Evolutionary conservation across 2,888 invertebrate species (phyloP).

Genomic region (Rhamnusium bicolor): DNA sequence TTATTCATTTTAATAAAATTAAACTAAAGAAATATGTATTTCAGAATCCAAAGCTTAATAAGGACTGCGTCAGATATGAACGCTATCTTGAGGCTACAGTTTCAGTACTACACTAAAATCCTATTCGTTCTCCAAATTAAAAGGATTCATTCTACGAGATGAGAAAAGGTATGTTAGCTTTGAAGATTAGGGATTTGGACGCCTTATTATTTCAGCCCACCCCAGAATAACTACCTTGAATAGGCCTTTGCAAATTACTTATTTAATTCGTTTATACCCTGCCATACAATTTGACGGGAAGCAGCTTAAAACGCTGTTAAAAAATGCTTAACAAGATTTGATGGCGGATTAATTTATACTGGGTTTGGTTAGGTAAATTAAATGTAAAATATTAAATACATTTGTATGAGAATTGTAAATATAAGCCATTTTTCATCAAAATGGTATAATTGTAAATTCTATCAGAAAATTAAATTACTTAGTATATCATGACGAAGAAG

Average conservation of each 20-base stretch:
- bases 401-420: too few species aligned
- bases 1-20: too few species aligned
- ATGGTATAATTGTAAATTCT: too few species aligned
- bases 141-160: slow-evolving; percentile 26
- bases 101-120: slow-evolving; percentile 14
- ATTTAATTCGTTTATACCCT: slow-evolving; percentile 32
- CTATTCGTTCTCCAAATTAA: slow-evolving; percentile 19
- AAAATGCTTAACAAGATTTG: slow-evolving; percentile 27
- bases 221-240: slow-evolving; percentile 25
- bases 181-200: slow-evolving; percentile 27
- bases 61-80: slow-evolving; percentile 3
- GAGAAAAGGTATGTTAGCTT: slow-evolving; percentile 33
- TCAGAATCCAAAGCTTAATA: neutral
- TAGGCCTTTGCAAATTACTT: slow-evolving; percentile 31
- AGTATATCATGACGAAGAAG: too few species aligned
- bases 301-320: slow-evolving; percentile 11
- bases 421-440: too few species aligned
- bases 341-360: slow-evolving; percentile 14
- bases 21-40: neutral
- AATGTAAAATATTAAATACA: slow-evolving; percentile 13
- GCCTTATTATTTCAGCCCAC: slow-evolving; percentile 30
- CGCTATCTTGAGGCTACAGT: slow-evolving; percentile 17
- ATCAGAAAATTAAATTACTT: too few species aligned
- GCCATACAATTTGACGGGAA: slow-evolving; percentile 6
- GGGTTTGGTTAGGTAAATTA: slow-evolving; percentile 17